Conservation (phyloP, 2,888 invertebrate genomes). For the Machimus rusticus region DNA sequence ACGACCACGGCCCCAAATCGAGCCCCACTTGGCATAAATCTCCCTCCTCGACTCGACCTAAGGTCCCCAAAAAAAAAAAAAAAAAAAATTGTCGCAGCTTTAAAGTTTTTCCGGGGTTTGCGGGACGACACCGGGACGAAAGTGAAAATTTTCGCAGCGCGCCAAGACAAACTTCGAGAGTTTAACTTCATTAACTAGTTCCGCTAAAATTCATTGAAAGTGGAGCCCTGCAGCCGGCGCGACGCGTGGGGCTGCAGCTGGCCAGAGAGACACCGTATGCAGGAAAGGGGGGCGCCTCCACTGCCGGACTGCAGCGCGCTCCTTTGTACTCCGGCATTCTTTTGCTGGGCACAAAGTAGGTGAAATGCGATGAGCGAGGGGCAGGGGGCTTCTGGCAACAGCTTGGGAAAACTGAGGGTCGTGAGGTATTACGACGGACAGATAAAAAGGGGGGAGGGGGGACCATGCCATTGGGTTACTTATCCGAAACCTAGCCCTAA, state of each 20-base stretch:
- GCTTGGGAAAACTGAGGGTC: not conserved
- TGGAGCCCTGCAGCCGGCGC: not conserved
- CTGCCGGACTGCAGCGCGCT: not conserved
- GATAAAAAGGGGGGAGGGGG: not conserved
- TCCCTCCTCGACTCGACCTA: not conserved
- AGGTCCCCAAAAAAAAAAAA: not conserved
- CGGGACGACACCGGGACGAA: not conserved
- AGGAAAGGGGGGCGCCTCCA: not conserved
- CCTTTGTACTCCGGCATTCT: not conserved
- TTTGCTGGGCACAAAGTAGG: not conserved
- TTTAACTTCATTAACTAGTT: conserved; percentile 39
- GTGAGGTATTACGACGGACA: not conserved
- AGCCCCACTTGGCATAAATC: not conserved
- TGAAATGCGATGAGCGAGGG: not conserved
- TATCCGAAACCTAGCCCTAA: not conserved
- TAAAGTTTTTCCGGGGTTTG: not conserved
- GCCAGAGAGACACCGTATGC: not conserved
- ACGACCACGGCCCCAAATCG: not conserved
- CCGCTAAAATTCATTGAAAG: conserved; percentile 36
- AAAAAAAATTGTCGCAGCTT: not conserved
- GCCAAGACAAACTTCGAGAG: conserved; percentile 30
- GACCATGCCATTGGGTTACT: not conserved
- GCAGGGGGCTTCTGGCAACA: not conserved
- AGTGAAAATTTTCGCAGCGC: conserved; percentile 20
- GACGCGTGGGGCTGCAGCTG: not conserved